These are phyloP conservation scores for Sebastolobus alascanus DNA, from an alignment of 2,797 vertebrate species.

Conservation along the genomic window DNA sequence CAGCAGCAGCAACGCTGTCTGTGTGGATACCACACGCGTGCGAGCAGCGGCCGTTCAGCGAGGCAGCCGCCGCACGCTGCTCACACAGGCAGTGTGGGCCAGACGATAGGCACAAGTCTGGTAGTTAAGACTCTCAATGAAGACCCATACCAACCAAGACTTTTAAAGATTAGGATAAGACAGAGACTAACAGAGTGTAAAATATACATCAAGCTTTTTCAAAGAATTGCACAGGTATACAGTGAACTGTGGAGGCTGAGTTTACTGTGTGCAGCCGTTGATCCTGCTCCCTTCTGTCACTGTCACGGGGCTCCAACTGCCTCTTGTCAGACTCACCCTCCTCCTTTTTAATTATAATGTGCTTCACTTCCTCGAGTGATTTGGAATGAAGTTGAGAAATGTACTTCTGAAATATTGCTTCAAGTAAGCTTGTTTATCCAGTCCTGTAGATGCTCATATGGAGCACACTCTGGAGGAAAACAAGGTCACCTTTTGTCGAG, in stretches of 20 bases:
- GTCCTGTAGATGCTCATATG: conserved; percentile 6
- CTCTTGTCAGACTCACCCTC: not conserved
- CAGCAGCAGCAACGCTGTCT: no score
- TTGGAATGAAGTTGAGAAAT: conserved; percentile 10
- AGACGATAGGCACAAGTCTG: not conserved
- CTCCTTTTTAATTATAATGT: conserved; percentile 1
- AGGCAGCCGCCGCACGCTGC: no score
- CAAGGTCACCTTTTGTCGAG: conserved; percentile 6
- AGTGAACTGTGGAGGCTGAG: not conserved
- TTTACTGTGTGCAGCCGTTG: not conserved
- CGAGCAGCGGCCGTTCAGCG: no score
- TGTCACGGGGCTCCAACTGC: conserved; percentile 11
- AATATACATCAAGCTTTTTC: not conserved
- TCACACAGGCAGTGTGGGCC: no score
- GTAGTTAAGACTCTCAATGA: not conserved
- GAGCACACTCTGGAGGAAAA: conserved; percentile 6
- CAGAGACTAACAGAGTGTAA: not conserved
- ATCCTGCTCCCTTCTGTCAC: conserved; percentile 14
- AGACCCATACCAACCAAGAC: not conserved
- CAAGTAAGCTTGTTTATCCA: not conserved
- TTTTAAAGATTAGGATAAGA: not conserved
- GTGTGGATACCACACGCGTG: no score
- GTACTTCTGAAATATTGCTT: not conserved
- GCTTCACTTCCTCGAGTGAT: conserved; percentile 2
- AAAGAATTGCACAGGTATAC: not conserved